Conservation (phyloP, 2,113 vertebrate species). For the Mormyrus iriodes region DNA sequence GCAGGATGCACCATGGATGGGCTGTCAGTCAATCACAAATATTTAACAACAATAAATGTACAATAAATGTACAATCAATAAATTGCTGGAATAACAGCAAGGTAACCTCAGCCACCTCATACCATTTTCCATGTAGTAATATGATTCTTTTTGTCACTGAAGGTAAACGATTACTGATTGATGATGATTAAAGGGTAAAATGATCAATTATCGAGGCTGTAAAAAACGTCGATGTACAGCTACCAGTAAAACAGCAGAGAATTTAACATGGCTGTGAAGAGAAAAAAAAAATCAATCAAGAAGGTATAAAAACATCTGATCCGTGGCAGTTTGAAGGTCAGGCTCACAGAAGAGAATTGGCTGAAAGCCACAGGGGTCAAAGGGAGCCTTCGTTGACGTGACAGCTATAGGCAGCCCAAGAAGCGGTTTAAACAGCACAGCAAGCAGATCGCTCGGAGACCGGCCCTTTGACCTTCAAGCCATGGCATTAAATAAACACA, state of each 20-base stretch:
- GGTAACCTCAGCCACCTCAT: neutral
- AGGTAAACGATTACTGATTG: neutral
- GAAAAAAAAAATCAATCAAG: neutral
- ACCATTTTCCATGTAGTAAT: neutral
- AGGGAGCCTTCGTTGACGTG: neutral
- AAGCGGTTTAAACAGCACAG: neutral
- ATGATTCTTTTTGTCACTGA: neutral
- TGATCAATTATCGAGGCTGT: neutral
- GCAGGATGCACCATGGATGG: neutral
- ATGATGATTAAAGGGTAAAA: neutral
- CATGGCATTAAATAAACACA: neutral
- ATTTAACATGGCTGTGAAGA: neutral
- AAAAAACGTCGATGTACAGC: neutral
- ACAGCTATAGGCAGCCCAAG: neutral
- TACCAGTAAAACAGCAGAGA: neutral
- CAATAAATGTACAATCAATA: neutral
- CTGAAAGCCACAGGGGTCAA: neutral
- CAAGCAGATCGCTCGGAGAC: neutral
- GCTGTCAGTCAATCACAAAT: neutral
- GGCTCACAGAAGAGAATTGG: neutral
- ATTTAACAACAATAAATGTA: neutral
- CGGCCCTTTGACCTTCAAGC: neutral
- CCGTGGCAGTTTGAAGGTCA: constrained; percentile 4
- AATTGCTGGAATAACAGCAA: neutral
- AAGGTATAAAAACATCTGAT: constrained; percentile 2